These are phyloP conservation scores for Artibeus jamaicensis DNA, from an alignment of 2,797 vertebrate genomes.

Conservation along the genomic window DNA sequence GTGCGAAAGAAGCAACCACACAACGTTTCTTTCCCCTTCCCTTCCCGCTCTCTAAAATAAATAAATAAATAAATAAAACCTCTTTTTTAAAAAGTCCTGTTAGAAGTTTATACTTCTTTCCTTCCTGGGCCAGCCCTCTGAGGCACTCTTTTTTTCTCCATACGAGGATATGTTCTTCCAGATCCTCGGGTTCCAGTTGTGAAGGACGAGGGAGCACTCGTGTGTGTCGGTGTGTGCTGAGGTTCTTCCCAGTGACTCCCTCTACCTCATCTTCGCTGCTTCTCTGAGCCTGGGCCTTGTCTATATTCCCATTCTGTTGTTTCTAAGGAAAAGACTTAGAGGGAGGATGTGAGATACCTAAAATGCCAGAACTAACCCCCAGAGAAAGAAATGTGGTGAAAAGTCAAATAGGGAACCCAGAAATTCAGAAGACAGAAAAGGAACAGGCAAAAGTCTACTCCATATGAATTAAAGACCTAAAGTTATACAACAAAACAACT, in stretches of 20 bases:
- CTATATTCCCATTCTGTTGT: neutral
- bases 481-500: slow-evolving; percentile 18
- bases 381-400: neutral
- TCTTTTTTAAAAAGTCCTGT: neutral
- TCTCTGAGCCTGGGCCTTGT: neutral
- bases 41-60: too few species aligned
- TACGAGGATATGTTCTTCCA: neutral
- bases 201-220: neutral
- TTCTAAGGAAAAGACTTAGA: neutral
- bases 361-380: neutral
- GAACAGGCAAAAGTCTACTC: neutral
- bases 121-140: neutral
- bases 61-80: too few species aligned
- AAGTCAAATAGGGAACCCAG: neutral
- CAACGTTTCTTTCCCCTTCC: too few species aligned
- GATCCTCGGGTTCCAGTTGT: neutral
- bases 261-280: neutral
- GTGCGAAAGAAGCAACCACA: too few species aligned
- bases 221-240: neutral
- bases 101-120: neutral
- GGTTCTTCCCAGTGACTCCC: neutral
- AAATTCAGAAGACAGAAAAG: neutral
- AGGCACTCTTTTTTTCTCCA: neutral
- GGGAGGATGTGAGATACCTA: neutral
- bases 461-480: neutral